These are phyloP conservation scores for Drosophila parabipectinata DNA, from an alignment of 1,140 invertebrate species.

Conservation along the genomic window DNA sequence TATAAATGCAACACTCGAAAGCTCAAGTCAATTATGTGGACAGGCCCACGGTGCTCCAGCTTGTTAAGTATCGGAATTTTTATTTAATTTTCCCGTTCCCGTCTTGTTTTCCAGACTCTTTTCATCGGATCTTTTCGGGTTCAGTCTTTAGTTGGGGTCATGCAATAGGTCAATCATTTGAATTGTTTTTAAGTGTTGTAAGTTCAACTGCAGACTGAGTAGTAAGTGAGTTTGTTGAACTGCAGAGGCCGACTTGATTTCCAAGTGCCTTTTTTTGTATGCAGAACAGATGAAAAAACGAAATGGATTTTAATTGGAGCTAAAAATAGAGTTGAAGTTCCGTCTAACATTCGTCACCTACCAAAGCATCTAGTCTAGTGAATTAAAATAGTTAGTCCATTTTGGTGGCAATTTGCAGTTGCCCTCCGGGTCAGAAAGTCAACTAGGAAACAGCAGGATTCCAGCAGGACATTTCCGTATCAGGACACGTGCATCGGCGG, in stretches of 20 bases:
- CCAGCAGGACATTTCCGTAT: conserved; percentile 3
- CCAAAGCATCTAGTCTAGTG: neutral
- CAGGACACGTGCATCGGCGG: conserved; percentile 29
- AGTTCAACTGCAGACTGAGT: conserved; percentile 39
- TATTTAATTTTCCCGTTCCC: conserved; percentile 8
- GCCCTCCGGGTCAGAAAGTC: conserved; percentile 16
- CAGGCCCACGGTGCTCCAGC: conserved; percentile 59
- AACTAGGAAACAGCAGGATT: conserved; percentile 7
- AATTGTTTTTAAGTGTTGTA: conserved; percentile 80
- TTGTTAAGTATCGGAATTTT: conserved; percentile 57
- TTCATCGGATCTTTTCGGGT: conserved; percentile 30
- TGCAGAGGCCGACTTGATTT: neutral
- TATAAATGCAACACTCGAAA: conserved; percentile 50
- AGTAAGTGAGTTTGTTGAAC: conserved; percentile 39
- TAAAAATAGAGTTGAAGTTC: neutral
- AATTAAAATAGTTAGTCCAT: neutral
- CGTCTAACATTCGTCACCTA: no score
- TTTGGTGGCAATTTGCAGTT: neutral
- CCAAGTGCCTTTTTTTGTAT: neutral
- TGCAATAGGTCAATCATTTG: conserved; percentile 77
- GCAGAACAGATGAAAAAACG: neutral
- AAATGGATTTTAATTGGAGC: neutral
- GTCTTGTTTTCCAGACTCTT: conserved; percentile 19
- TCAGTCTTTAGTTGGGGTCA: conserved; percentile 53
- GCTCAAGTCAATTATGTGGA: conserved; percentile 70